These are phyloP conservation scores for Hyperoodon ampullatus DNA, from an alignment of 2,113 vertebrate species.

Conservation along the genomic window DNA sequence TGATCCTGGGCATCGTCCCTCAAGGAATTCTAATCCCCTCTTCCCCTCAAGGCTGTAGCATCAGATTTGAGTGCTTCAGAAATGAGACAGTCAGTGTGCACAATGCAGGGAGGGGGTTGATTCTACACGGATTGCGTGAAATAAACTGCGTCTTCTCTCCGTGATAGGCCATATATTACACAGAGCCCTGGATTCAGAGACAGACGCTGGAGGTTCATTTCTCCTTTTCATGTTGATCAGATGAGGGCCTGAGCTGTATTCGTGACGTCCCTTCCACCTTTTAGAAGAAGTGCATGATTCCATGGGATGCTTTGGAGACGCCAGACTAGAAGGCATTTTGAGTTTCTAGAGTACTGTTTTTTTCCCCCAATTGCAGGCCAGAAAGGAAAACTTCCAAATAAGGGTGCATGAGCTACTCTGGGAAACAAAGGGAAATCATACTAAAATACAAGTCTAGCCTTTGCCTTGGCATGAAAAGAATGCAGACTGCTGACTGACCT, in stretches of 20 bases:
- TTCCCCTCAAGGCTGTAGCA: background rate
- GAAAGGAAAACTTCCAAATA: conserved; percentile 78
- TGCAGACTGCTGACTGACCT: conserved; percentile 68
- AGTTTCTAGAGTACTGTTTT: conserved; percentile 41
- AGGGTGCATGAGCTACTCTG: conserved; percentile 46
- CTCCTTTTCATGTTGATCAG: background rate
- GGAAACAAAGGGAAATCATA: conserved; percentile 69
- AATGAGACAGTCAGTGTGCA: background rate
- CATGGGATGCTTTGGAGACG: background rate
- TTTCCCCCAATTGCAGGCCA: background rate
- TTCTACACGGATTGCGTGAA: background rate
- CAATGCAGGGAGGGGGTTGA: background rate
- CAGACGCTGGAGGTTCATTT: background rate
- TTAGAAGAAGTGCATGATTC: background rate
- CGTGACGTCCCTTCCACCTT: background rate
- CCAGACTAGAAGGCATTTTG: conserved; percentile 56
- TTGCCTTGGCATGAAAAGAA: conserved; percentile 75
- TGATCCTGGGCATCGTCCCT: background rate
- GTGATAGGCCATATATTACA: background rate
- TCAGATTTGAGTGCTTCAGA: background rate
- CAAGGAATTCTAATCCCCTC: background rate
- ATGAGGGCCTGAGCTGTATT: background rate
- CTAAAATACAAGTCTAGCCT: conserved; percentile 66
- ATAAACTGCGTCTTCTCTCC: background rate
- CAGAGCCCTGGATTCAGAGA: background rate